Base-by-base conservation (phyloP, 2,797 vertebrate genomes). In the Micrastur ruficollis region DNA sequence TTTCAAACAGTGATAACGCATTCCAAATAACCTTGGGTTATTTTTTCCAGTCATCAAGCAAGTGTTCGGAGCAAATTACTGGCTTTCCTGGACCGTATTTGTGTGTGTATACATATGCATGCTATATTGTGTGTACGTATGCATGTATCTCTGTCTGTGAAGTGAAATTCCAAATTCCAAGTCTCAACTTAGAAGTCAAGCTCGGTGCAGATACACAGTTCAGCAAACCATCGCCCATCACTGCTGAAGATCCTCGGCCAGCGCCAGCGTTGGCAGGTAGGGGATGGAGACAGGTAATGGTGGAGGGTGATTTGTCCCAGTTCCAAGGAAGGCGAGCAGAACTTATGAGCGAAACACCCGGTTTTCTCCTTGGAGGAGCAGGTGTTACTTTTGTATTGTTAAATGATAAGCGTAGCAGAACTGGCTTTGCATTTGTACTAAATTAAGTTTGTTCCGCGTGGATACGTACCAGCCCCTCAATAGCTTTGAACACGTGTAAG, bases 231-330 rank as follows among this genome's bases (percentile, higher is more conserved):
- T 8, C 80, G 61, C 31, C 12, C 1, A 0, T 68, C 16, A 2
- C 36, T 82, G 34, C 68, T 67, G 61, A 31, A 42, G 12, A 4
- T 16, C 3, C 9, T 31, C 44, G 59, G 76, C 50, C 12, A 3
- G 0, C 17, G 56, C 9, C 9, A 40, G 32, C 11, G 1, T 1
- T 79, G 47, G 46, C 42, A 50, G 20, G n/a, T n/a, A 7, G 15
- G n/a, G 62, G 21, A 5, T n/a, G 26, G 34, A 59, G 19, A 6
- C 6, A 18, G 36, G 42, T 63, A 21, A 9, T 14, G 27, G 5
- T 46, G 29, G 66, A 46, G 52, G 17, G 26, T 18, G 18, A 17
- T 38, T 72, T 73, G 23, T 78, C 18, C 19, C 32, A 11, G 4
- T 89, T 81, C 40, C 32, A 34, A 70, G 73, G 26, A 91, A 62